phyloP scores from a whole-genome alignment of 2,113 vertebrate species.

The Leptobrachium leishanense region DNA sequence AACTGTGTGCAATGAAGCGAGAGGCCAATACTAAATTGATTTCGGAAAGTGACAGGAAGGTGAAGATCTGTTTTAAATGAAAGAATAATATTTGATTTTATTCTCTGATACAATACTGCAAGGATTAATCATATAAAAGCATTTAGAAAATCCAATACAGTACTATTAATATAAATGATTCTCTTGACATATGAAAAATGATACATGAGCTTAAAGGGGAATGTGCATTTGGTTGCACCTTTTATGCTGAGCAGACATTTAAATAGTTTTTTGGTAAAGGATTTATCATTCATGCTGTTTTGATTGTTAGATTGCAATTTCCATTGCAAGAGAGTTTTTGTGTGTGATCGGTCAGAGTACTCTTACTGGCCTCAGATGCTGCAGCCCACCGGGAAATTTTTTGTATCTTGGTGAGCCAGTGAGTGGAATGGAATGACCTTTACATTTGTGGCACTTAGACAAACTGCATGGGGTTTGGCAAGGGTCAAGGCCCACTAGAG shows the following conservation, averaged over 20 bases:
- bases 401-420: no score
- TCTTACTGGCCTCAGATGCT: no score
- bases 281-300: no score
- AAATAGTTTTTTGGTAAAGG: no score
- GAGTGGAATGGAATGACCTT: no score
- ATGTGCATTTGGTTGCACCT: not conserved
- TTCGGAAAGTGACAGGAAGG: constrained; percentile 50
- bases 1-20: constrained; percentile 50
- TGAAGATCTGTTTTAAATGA: constrained; percentile 49
- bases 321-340: no score
- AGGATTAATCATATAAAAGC: constrained; percentile 47
- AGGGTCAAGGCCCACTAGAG: no score
- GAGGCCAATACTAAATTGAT: constrained; percentile 50
- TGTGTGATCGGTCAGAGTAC: no score
- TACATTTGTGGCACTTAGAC: no score
- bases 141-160: constrained; percentile 47
- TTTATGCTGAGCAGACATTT: not conserved
- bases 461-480: no score
- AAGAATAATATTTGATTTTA: constrained; percentile 52
- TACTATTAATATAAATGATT: constrained; percentile 46
- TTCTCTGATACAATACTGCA: constrained; percentile 50
- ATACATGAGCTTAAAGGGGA: constrained; percentile 17
- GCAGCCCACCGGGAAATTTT: no score
- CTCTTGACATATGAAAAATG: constrained; percentile 16
- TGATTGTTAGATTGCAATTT: no score